Percentiles rank a stretch among this genome's conserved stretches.
phyloP scores from a whole-genome alignment of 2,888 invertebrate genomes.

The Chrysolina americana region DNA sequence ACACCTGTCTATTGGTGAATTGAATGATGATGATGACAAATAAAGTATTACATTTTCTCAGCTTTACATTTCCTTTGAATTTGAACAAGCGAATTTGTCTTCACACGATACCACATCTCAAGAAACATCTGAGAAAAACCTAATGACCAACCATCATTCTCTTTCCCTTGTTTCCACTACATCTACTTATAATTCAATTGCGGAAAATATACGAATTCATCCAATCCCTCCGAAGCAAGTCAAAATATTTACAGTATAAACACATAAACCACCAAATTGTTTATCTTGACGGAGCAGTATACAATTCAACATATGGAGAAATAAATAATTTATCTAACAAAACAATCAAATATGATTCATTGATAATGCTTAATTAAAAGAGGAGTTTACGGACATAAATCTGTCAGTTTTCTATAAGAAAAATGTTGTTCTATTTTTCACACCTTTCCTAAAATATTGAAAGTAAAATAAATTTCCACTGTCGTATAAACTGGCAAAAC shows the following conservation, averaged over 20 bases:
- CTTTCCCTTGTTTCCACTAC: no score
- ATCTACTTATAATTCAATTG: conserved; percentile 25
- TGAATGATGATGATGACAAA: no score
- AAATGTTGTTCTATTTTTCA: conserved; percentile 49
- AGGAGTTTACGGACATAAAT: conserved; percentile 51
- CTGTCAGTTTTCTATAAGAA: conserved; percentile 46
- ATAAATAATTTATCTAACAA: conserved; percentile 52
- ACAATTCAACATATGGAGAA: conserved; percentile 51
- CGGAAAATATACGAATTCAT: conserved; percentile 31
- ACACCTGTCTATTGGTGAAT: no score
- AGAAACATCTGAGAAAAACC: no score
- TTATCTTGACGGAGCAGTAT: conserved; percentile 50
- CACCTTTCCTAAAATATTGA: conserved; percentile 49
- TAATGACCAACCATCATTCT: no score
- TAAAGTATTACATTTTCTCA: no score
- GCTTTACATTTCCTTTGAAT: no score
- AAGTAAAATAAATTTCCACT: conserved; percentile 44
- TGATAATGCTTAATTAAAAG: conserved; percentile 46
- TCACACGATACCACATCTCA: no score
- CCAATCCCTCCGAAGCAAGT: conserved; percentile 34
- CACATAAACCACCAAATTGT: conserved; percentile 48
- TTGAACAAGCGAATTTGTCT: no score
- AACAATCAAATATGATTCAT: conserved; percentile 50
- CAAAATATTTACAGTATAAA: conserved; percentile 53
- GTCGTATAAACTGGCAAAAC: conserved; percentile 47